phyloP scores from a whole-genome alignment of 2,797 vertebrate genomes.

The Lutjanus argentimaculatus region DNA sequence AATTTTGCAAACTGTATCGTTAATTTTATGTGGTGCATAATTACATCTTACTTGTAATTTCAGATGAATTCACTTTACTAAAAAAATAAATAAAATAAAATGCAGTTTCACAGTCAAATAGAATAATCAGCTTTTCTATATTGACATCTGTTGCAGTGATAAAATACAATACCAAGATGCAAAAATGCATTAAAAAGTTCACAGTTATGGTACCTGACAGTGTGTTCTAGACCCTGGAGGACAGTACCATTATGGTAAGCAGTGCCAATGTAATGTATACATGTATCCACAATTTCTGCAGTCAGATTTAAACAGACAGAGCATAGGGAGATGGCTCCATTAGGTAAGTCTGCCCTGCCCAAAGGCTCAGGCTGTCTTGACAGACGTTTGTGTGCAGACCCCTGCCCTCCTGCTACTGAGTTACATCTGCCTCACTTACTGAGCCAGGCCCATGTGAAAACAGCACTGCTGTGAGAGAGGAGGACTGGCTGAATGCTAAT shows the following conservation, averaged over 20 bases:
- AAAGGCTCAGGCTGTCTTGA: conserved; percentile 44
- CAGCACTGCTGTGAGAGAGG: conserved; percentile 30
- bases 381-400: conserved; percentile 66
- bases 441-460: conserved; percentile 58
- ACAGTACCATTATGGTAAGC: background rate
- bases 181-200: background rate
- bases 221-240: background rate
- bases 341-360: conserved; percentile 35
- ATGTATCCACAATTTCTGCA: conserved; percentile 41
- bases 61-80: background rate
- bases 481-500: conserved; percentile 64
- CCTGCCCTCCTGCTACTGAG: conserved; percentile 61
- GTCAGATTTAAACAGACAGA: conserved; percentile 40
- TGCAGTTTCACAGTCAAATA: background rate
- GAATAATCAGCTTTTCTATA: background rate
- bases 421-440: conserved; percentile 64
- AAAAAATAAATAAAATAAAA: background rate
- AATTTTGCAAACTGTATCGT: background rate
- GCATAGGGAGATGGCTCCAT: conserved; percentile 32
- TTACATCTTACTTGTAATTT: background rate
- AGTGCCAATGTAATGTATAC: background rate
- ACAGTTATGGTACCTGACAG: background rate
- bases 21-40: background rate
- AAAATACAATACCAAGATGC: background rate
- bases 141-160: background rate